A percentile compares a stretch with the other conserved stretches of the same genome.
Conservation (phyloP, 2,113 vertebrate species). For the Megaceryle torquata region DNA sequence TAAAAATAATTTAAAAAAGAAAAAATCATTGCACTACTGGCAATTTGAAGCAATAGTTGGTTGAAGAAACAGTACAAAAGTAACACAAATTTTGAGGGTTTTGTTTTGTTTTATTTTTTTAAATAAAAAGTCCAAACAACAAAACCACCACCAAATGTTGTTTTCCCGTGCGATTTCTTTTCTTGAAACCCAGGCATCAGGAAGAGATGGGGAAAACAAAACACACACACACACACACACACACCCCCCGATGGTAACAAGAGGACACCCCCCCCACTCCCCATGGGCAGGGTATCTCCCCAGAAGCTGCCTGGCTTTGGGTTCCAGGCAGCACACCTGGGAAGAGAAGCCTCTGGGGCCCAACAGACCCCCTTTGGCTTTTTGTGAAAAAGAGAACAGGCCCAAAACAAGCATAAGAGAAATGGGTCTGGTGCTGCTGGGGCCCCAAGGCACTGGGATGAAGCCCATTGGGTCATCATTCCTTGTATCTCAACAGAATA, state of each 20-base stretch:
- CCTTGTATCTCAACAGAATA: neutral
- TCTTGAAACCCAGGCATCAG: neutral
- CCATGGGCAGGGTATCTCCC: neutral
- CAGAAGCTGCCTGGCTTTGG: rapidly evolving
- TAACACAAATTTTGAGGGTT: neutral
- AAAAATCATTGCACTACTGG: neutral
- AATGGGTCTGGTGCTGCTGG: rapidly evolving
- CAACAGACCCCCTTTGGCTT: neutral
- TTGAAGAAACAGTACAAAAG: neutral
- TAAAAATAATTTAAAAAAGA: neutral
- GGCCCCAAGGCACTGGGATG: neutral
- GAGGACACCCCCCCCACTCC: rapidly evolving
- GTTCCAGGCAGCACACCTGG: rapidly evolving
- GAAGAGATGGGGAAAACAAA: neutral
- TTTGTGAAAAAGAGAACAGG: neutral
- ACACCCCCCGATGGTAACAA: neutral
- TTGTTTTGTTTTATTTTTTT: neutral
- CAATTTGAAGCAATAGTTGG: neutral
- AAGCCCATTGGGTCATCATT: neutral
- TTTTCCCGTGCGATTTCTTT: neutral
- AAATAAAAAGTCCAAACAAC: neutral
- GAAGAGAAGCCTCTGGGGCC: neutral
- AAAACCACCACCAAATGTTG: rapidly evolving
- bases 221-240: too few species aligned
- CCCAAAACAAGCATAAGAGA: neutral